Base-by-base conservation (phyloP, 2,113 vertebrate genomes). In the Setophaga coronata region DNA sequence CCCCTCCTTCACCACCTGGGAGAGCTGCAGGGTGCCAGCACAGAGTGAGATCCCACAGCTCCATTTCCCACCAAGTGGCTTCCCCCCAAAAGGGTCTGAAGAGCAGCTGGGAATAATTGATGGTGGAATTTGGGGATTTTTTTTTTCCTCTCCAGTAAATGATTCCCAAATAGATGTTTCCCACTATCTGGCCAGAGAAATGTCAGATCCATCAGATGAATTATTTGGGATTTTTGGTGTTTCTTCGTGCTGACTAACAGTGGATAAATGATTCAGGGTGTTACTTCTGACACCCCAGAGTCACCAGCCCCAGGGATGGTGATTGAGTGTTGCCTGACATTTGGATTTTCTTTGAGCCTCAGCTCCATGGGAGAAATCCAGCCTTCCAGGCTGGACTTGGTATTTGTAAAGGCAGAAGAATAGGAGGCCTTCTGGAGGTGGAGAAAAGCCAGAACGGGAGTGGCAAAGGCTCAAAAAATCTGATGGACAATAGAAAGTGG, bases 351-450 rank as follows among this genome's bases (percentile, higher is more conserved):
- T 89, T 51, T 7, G 13, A 95, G 93, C 43, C 56, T 18, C 72
- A 33, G 72, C 89, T 93, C 87, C 61, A 23, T 3, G 21, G 65
- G 89, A 89, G 60, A 70, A 74, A 54, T 42, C 48, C 77, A 92
- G 65, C 65, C 81, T 94, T 57, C 56, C 80, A 73, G 92, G 58
- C 67, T 58, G 54, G 19, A 58, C 25, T 96, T 66, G 62, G 70
- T 33, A 18, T 87, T 87, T 82, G 31, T 14, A 17, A 86, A 78
- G 18, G n/a, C 60, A 64, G 73, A 89, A 53, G 78, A 94, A 96
- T 79, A 67, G 77, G 70, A 91, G 90, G 51, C 76, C 80, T 95
- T 94, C 43, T 64, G 82, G 72, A 79, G 43, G 69, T 84, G 93
- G 77, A 93, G 28, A 76, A 87, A n/a, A 85, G 87, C 87, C 94